Conservation (phyloP, 2,113 vertebrate species). For the Lophura nycthemera region DNA sequence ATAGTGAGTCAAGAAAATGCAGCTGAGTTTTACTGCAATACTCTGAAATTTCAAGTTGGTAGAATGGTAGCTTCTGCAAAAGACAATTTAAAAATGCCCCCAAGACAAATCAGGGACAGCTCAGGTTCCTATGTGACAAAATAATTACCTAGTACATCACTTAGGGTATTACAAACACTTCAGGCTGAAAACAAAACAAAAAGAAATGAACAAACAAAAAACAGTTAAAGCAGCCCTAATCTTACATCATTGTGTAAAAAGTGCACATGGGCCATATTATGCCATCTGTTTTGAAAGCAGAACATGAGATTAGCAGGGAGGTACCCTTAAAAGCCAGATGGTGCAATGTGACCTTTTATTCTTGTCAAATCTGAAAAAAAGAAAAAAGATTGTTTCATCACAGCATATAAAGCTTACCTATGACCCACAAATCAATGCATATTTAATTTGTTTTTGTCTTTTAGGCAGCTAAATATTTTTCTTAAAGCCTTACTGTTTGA, state of each 20-base stretch:
- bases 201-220: not conserved
- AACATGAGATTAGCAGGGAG: not conserved
- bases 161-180: not conserved
- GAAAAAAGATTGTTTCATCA: not conserved
- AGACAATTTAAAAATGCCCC: not conserved
- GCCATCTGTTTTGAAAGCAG: slow-evolving; percentile 14
- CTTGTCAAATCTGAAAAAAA: not conserved
- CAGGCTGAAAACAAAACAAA: not conserved
- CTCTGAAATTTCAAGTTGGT: not conserved
- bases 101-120: not conserved
- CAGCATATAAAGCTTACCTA: not conserved
- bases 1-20: not conserved
- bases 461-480: not conserved
- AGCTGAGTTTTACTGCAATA: not conserved
- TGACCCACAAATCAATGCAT: not conserved
- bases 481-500: not conserved
- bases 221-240: not conserved
- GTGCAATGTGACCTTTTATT: not conserved
- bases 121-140: not conserved
- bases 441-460: not conserved
- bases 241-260: not conserved
- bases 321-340: not conserved
- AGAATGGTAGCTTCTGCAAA: not conserved
- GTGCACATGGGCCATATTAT: not conserved
- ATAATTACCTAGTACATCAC: not conserved